Base-by-base conservation (phyloP, 2,888 invertebrate genomes). In the Noctuana brunneofusca region DNA sequence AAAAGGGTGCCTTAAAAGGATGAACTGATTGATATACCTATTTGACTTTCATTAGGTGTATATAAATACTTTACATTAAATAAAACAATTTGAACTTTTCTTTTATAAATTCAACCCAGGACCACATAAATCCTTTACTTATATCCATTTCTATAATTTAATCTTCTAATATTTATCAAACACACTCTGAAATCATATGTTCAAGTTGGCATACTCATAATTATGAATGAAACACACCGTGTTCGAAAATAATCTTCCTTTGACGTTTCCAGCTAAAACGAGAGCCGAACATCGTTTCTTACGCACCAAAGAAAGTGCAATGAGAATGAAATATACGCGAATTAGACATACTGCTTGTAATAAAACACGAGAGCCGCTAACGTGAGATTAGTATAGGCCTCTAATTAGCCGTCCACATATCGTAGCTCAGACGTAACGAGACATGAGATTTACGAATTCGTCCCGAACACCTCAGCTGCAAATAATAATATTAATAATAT, bases 261-360 rank as follows among this genome's bases (percentile, higher is more conserved):
- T 18, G 12, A 11, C 20, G 14, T 16, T 43, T 20, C 3, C 20
- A 43, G 14, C 38, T 20, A 43, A 43, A 43, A 43, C n/a, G 43
- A 18, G 14, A 43, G 18, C 18, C 20, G 20, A 18, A 43, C 20
- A 43, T 43, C 43, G 18, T 43, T 18, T 43, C 43, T 14, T 55
- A 24, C 41, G 22, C 38, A 52, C 32, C 18, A 54, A 55, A 16
- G 55, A 55, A 41, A 55, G 41, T 55, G 55, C 38, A 24, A 41
- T 55, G 41, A 41, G 41, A 38, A 41, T 16, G 55, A 41, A 55
- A 30, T 50, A 50, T 30, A 27, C 30, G 16, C 24, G 27, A 43
- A 43, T 43, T 43, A 20, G 43, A 43, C 43, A 30, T 16, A 50
- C 48, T 5, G 22, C 24, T 6, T 18, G 48, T 22, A 49, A 24